Evolutionary conservation across 1,140 invertebrate genomes (phyloP).

Genomic region (Branchinecta lynchi): DNA sequence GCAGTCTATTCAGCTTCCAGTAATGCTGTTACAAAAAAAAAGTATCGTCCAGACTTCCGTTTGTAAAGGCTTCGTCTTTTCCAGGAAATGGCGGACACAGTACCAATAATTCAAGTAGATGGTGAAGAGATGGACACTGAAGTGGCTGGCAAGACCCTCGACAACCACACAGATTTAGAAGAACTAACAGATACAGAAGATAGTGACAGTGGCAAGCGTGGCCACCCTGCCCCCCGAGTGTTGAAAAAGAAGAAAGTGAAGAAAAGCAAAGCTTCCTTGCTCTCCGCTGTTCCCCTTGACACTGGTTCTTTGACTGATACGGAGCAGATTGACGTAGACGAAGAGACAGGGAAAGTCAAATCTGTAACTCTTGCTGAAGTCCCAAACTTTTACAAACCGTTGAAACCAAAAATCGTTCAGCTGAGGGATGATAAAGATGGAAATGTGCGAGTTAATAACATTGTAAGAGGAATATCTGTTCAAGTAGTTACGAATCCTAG

Average conservation of each 20-base stretch:
- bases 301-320: constrained; percentile 16
- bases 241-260: background rate
- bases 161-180: background rate
- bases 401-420: constrained; percentile 17
- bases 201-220: background rate
- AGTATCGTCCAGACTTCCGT: too few species aligned
- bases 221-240: background rate
- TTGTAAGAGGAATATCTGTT: constrained; percentile 16
- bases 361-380: constrained; percentile 16
- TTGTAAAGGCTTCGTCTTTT: too few species aligned
- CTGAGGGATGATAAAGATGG: constrained; percentile 19
- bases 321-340: constrained; percentile 18
- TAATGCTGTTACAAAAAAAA: too few species aligned
- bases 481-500: constrained; percentile 1
- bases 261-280: background rate
- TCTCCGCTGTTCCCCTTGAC: background rate
- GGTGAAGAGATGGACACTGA: background rate
- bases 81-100: background rate
- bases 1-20: too few species aligned
- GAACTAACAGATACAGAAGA: background rate
- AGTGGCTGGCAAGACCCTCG: background rate
- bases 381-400: constrained; percentile 17
- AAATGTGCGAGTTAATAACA: constrained; percentile 18
- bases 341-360: constrained; percentile 15
- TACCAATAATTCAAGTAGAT: background rate